A percentile compares a stretch with the other conserved stretches of the same genome.
Conservation (phyloP, 2,888 invertebrate species). For the Mesochorus sp. region DNA sequence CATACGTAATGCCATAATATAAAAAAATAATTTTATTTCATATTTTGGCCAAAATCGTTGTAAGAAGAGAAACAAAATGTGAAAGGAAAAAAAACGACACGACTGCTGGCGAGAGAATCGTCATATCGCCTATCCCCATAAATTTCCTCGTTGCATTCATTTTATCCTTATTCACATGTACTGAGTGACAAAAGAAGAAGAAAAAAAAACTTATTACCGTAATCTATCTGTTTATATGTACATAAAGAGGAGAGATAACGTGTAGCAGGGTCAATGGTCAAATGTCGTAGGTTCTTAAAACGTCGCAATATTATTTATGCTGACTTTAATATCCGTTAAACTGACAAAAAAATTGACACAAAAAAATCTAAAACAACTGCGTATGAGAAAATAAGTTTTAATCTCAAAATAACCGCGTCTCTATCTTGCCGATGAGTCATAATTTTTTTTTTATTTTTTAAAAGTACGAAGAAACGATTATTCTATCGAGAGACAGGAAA, state of each 20-base stretch:
- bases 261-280: slow-evolving; percentile 68
- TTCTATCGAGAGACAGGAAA: neutral
- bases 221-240: slow-evolving; percentile 78
- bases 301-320: slow-evolving; percentile 71
- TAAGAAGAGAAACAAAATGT: too few species aligned
- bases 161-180: slow-evolving; percentile 2
- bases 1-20: neutral
- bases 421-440: slow-evolving; percentile 10
- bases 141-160: too few species aligned
- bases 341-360: slow-evolving; percentile 4
- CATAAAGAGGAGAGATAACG: slow-evolving; percentile 71
- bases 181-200: slow-evolving; percentile 11
- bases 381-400: neutral
- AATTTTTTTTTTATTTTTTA: neutral
- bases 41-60: neutral
- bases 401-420: slow-evolving; percentile 16
- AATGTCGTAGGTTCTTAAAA: slow-evolving; percentile 72
- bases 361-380: slow-evolving; percentile 23
- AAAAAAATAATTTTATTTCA: neutral
- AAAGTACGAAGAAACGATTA: neutral
- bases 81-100: too few species aligned
- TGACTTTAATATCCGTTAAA: slow-evolving; percentile 62
- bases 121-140: too few species aligned
- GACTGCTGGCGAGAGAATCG: too few species aligned
- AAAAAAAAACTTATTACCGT: slow-evolving; percentile 69